These are phyloP conservation scores for Reticulitermes lucifugus DNA, from an alignment of 2,888 invertebrate species.

Conservation along the genomic window DNA sequence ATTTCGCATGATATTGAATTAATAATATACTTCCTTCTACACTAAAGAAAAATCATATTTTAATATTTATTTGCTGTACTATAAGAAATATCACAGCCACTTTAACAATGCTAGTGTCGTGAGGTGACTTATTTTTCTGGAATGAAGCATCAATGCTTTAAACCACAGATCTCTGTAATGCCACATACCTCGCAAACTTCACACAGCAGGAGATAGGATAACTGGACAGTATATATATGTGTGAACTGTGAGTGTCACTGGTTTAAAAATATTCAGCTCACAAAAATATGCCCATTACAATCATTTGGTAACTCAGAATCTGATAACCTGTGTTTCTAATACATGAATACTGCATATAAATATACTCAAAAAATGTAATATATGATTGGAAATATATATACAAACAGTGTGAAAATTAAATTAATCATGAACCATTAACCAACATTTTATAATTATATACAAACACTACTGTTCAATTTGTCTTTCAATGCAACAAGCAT, in stretches of 20 bases:
- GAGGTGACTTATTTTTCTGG: no score
- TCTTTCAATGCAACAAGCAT: neutral
- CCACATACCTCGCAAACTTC: no score
- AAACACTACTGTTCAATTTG: neutral
- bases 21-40: no score
- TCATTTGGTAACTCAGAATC: constrained; percentile 2
- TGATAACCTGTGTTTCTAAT: neutral
- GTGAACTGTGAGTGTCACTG: neutral
- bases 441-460: constrained; percentile 6
- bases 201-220: no score
- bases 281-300: neutral
- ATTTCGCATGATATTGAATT: no score
- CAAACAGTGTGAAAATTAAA: neutral
- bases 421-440: constrained; percentile 15
- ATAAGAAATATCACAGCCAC: no score
- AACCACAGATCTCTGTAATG: no score
- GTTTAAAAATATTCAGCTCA: neutral
- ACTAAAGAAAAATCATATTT: no score
- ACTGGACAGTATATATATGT: no score
- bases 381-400: constrained; percentile 5
- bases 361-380: constrained; percentile 2
- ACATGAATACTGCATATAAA: neutral
- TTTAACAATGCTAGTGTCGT: no score
- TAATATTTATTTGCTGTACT: no score
- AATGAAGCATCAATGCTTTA: no score